phyloP scores from a whole-genome alignment of 1,140 invertebrate genomes.

The roundworm (Caenorhabditis elegans) region WBcel235 BX284606.5:12260501-12261000 shows the following conservation, averaged over 20 bases:
- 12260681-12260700: conserved; percentile 21
- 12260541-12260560: conserved; percentile 23
- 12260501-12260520: neutral
- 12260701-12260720: conserved; percentile 9
- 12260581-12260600: neutral
- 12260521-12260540: neutral
- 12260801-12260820: no score
- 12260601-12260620: neutral
- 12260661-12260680: conserved; percentile 30
- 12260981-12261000: conserved; percentile 39
- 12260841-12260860: no score
- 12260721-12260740: neutral
- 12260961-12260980: neutral
- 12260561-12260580: conserved; percentile 27
- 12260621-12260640: conserved; percentile 31
- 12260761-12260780: no score
- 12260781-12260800: no score
- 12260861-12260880: no score
- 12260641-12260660: conserved; percentile 19
- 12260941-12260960: neutral
- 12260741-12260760: neutral
- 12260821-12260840: neutral
- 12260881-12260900: conserved; percentile 19
- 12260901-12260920: conserved; percentile 7
- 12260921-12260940: neutral